Conservation (phyloP, 2,113 vertebrate genomes). For the Pleuronectes platessa region DNA sequence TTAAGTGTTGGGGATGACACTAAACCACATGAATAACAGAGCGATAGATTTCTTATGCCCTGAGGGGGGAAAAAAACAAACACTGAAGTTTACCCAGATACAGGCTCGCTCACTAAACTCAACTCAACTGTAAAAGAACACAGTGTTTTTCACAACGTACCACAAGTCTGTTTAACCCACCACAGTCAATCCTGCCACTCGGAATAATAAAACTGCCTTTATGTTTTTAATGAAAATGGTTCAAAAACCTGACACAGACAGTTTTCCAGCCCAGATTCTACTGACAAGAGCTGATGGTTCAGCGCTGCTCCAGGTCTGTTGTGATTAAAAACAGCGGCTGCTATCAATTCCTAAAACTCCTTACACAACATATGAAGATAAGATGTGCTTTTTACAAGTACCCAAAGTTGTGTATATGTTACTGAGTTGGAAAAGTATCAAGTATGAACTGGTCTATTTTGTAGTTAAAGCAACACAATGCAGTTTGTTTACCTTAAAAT, state of each 20-base stretch:
- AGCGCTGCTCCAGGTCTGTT: not conserved
- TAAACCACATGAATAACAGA: constrained; percentile 7
- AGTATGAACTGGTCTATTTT: too few species aligned
- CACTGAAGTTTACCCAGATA: not conserved
- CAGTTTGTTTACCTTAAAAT: too few species aligned
- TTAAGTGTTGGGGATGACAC: not conserved
- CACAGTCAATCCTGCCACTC: not conserved
- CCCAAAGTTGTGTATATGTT: too few species aligned
- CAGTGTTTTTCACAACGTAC: not conserved
- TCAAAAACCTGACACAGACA: constrained; percentile 2
- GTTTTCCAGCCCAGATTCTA: not conserved
- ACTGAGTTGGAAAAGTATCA: too few species aligned
- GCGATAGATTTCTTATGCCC: not conserved
- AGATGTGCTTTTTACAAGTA: not conserved
- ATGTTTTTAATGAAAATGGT: not conserved
- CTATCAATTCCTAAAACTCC: not conserved
- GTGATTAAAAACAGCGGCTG: not conserved
- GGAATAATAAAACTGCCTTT: not conserved
- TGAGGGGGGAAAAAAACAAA: not conserved
- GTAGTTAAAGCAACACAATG: too few species aligned
- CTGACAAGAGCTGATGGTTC: not conserved
- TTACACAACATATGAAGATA: not conserved
- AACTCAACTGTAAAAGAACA: constrained; percentile 5
- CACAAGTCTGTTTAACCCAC: not conserved
- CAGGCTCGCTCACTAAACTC: constrained; percentile 9